These are phyloP conservation scores for Pherbina coryleti DNA, from an alignment of 2,888 invertebrate species.

Conservation along the genomic window DNA sequence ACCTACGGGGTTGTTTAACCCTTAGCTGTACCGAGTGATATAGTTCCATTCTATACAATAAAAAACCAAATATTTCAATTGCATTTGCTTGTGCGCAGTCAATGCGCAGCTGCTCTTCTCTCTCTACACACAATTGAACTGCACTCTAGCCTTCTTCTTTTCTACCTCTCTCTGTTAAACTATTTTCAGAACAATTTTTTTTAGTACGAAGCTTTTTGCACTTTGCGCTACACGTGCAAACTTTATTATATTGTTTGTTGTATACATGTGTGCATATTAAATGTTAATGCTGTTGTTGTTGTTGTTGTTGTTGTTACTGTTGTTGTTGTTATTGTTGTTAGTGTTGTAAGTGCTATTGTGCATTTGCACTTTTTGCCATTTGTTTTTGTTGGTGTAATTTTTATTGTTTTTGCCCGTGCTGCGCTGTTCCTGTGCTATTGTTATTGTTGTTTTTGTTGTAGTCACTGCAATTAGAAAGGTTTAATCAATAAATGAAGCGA, in stretches of 20 bases:
- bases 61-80: not conserved
- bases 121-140: too few relatives aligned
- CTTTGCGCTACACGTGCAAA: conserved; percentile 39
- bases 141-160: not conserved
- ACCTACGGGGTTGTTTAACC: too few relatives aligned
- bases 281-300: conserved; percentile 26
- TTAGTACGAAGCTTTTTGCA: not conserved
- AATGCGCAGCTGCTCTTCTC: not conserved
- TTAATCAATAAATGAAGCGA: conserved; percentile 49
- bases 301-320: conserved; percentile 35
- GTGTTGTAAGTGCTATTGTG: conserved; percentile 29
- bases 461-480: conserved; percentile 49
- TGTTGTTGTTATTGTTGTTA: conserved; percentile 33
- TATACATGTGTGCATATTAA: conserved; percentile 12
- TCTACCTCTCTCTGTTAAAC: not conserved
- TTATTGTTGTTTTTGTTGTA: conserved; percentile 40
- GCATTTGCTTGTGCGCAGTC: too few relatives aligned
- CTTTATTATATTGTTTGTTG: conserved; percentile 24
- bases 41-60: not conserved
- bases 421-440: conserved; percentile 32
- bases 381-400: conserved; percentile 5
- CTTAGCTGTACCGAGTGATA: too few relatives aligned
- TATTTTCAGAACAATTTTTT: not conserved
- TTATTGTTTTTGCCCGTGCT: conserved; percentile 30
- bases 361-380: not conserved